These are phyloP conservation scores for Riptortus pedestris DNA, from an alignment of 1,140 invertebrate genomes.

Conservation along the genomic window DNA sequence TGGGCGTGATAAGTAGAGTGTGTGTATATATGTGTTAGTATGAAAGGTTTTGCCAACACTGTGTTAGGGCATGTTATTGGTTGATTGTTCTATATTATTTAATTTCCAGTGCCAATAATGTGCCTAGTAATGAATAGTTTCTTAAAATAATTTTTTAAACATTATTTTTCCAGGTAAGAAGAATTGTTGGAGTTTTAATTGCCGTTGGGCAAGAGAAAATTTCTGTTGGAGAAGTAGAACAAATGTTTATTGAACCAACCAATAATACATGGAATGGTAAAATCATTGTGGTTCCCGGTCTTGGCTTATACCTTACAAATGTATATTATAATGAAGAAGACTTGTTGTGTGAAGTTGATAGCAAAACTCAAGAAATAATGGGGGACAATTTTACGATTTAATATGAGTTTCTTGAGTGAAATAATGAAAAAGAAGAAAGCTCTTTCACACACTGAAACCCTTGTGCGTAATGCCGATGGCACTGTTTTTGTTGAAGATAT, in stretches of 20 bases:
- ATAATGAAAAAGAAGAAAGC: constrained; percentile 17
- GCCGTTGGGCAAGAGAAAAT: constrained; percentile 33
- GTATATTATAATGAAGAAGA: constrained; percentile 34
- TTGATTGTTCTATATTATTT: too few species aligned
- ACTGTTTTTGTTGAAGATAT: constrained; percentile 41
- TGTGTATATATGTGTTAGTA: too few species aligned
- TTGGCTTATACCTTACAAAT: constrained; percentile 35
- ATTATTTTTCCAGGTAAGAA: constrained; percentile 34
- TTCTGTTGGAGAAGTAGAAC: constrained; percentile 30
- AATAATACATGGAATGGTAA: constrained; percentile 32
- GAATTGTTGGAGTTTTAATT: constrained; percentile 36
- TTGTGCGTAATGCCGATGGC: constrained; percentile 2
- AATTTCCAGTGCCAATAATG: too few species aligned
- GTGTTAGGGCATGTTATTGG: too few species aligned
- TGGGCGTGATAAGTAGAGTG: too few species aligned
- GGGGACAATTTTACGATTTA: constrained; percentile 1
- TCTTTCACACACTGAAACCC: constrained; percentile 18
- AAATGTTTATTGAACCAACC: constrained; percentile 35
- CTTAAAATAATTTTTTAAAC: too few species aligned
- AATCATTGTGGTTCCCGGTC: constrained; percentile 27
- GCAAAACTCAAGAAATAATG: neutral
- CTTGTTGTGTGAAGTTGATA: constrained; percentile 22
- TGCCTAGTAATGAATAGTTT: too few species aligned
- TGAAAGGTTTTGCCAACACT: too few species aligned
- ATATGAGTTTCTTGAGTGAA: constrained; percentile 18